phyloP scores from a whole-genome alignment of 2,797 vertebrate species.

The Oreochromis mossambicus region DNA sequence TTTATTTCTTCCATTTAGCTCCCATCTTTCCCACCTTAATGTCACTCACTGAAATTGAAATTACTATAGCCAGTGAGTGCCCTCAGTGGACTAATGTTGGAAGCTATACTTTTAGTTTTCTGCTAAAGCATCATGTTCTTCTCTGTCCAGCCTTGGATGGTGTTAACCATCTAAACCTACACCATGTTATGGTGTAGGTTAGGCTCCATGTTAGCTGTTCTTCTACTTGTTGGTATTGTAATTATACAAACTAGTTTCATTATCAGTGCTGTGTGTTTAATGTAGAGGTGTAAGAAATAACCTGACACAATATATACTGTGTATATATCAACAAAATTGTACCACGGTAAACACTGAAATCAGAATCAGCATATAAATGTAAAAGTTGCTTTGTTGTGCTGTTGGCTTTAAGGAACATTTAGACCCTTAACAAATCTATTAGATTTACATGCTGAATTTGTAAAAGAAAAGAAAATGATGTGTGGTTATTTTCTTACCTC shows the following conservation, averaged over 20 bases:
- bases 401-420: neutral
- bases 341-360: neutral
- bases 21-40: neutral
- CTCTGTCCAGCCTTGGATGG: neutral
- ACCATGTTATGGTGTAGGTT: neutral
- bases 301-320: neutral
- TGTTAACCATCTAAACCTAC: too few relatives aligned
- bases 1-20: too few relatives aligned
- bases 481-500: neutral
- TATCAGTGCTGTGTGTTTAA: neutral
- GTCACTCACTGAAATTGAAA: neutral
- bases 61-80: neutral
- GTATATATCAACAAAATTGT: neutral
- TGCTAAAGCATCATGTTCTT: neutral
- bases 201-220: neutral
- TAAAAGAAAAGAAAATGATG: accelerated
- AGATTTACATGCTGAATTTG: neutral
- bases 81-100: neutral
- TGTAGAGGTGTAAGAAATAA: neutral
- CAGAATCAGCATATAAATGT: neutral
- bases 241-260: neutral
- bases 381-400: neutral
- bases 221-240: neutral
- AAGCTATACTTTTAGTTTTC: neutral
- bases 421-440: neutral